Conservation (phyloP, 2,888 invertebrate species). For the Acleris laterana region DNA sequence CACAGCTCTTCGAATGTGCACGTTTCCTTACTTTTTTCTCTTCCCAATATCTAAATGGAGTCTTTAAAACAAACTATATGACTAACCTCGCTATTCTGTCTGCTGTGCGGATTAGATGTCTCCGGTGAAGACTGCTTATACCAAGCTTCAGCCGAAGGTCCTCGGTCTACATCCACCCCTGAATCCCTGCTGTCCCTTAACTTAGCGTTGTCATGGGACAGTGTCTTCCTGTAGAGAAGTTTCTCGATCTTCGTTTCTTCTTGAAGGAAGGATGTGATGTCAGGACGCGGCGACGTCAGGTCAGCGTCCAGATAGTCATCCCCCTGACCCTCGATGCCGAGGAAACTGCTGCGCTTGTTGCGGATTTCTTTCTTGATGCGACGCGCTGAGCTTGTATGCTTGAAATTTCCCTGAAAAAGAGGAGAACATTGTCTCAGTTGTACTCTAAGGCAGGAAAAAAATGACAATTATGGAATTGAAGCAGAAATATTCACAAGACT, state of each 20-base stretch:
- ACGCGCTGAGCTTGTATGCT: slow-evolving; percentile 91
- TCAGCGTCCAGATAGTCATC: slow-evolving; percentile 89
- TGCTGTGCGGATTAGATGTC: slow-evolving; percentile 87
- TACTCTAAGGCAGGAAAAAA: not conserved
- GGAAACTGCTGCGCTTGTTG: slow-evolving; percentile 92
- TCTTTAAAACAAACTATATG: not conserved
- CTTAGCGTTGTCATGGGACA: slow-evolving; percentile 87
- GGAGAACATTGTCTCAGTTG: not conserved
- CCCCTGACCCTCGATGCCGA: slow-evolving; percentile 91
- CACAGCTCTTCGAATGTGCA: too few species aligned
- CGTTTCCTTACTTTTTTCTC: too few species aligned
- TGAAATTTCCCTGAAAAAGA: slow-evolving; percentile 82
- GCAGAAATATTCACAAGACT: too few species aligned
- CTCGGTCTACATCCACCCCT: slow-evolving; percentile 88
- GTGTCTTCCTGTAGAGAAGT: slow-evolving; percentile 89
- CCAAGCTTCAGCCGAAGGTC: slow-evolving; percentile 85
- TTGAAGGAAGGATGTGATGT: slow-evolving; percentile 91
- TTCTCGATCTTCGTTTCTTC: slow-evolving; percentile 91
- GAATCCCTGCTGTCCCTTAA: slow-evolving; percentile 90
- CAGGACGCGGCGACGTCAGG: slow-evolving; percentile 89
- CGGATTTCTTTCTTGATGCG: slow-evolving; percentile 94
- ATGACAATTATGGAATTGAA: too few species aligned
- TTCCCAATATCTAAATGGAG: too few species aligned
- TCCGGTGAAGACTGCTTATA: slow-evolving; percentile 81
- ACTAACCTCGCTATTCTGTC: slow-evolving; percentile 90